Evolutionary conservation across 2,113 vertebrate species (phyloP).

Genomic region (Eptesicus fuscus): DNA sequence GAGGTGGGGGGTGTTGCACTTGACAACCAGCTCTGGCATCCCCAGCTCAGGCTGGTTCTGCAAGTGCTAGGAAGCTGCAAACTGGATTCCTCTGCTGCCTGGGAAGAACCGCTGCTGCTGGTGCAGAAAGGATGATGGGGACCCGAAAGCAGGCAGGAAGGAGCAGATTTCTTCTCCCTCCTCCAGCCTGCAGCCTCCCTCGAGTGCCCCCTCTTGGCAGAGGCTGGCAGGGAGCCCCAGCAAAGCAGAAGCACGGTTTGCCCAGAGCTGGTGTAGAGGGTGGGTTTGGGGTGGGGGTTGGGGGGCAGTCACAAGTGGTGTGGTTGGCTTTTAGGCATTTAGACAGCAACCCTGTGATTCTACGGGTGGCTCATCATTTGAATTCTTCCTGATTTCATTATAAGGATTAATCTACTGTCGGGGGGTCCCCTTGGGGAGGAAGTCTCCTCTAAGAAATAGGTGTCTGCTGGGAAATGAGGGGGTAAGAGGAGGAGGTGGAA

Average conservation of each 20-base stretch:
- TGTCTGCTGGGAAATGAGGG: background rate
- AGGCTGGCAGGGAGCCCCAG: background rate
- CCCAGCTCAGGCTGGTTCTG: background rate
- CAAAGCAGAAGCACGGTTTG: background rate
- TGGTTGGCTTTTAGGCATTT: background rate
- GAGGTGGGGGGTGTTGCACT: background rate
- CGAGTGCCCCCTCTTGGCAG: background rate
- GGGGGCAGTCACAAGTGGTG: background rate
- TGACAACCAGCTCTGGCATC: accelerated
- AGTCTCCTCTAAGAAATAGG: background rate
- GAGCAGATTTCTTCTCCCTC: background rate
- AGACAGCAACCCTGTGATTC: background rate
- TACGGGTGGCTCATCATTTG: background rate
- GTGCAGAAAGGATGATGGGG: background rate
- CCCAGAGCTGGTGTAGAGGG: background rate
- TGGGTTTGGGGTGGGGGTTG: background rate
- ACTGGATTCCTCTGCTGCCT: background rate
- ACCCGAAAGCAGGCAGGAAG: background rate
- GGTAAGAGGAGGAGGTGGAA: background rate
- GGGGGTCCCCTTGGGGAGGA: background rate
- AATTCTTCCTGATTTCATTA: background rate
- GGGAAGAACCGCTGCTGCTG: accelerated
- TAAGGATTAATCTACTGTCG: background rate
- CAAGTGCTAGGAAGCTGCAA: background rate
- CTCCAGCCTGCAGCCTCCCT: background rate